Base-by-base conservation (phyloP, 2,888 invertebrate genomes). In the Anthrax anthrax region DNA sequence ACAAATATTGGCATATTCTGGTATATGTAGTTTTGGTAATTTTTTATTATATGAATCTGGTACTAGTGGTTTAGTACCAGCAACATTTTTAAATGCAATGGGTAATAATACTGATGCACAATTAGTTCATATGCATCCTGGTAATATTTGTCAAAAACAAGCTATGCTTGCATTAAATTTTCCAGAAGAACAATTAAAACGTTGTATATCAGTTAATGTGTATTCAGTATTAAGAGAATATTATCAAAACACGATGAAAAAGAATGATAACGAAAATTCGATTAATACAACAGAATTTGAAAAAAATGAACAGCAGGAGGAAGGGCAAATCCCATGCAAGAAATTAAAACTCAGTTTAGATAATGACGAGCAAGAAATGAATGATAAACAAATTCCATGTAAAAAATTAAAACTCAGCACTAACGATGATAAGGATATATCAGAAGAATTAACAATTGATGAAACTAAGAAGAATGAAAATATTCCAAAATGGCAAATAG, bases 31-130 rank as follows among this genome's bases (percentile, higher is more conserved):
- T 0, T 80, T 78, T 58, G 84, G 87, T 1, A 78, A 75, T 52
- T 85, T 82, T 64, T 69, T 92, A 47, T 65, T 96, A 2, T 91
- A 90, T 61, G 95, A 96, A 61, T 86, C 88, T 46, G 88, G 88
- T 1, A 86, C 87, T 32, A 80, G 81, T 58, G 96, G 95, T 0
- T 70, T 97, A 39, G 62, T 91, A 27, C 76, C 87, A 6, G 89
- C 92, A 1, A 80, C 87, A 2, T 72, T 95, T 57, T 63, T 96
- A 39, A 84, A 88, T 63, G 77, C 79, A 45, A 81, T 90, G 47
- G 81, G 84, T 2, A 72, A 70, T 0, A 67, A 72, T 34, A 81
- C 81, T 1, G 64, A 63, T 42, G 85, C 82, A 0, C 72, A 71
- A 55, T 60, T 88, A 17, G 69, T 89, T 42, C 82, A 88, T 55